A percentile compares a stretch with the other conserved stretches of the same genome.
Evolutionary conservation across 2,888 invertebrate genomes (phyloP).

Genomic region (Buathra laborator): DNA sequence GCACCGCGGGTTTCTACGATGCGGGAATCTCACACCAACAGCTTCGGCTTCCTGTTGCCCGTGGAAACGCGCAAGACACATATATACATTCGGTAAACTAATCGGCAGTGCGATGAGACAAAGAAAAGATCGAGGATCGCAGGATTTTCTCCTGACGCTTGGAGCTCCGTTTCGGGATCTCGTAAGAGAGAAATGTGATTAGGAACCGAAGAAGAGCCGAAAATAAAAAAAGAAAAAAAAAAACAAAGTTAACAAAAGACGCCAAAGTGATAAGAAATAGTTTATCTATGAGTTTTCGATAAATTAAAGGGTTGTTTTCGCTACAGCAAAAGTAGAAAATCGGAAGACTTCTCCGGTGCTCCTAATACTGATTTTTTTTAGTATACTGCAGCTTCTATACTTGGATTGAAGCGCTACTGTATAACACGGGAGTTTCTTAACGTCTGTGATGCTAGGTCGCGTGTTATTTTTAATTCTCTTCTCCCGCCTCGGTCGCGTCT

Average conservation of each 20-base stretch:
- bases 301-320: not conserved
- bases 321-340: not conserved
- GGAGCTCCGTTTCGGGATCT: not conserved
- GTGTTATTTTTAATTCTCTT: conserved; percentile 55
- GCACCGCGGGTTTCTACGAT: conserved; percentile 22
- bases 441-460: conserved; percentile 39
- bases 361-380: not conserved
- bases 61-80: not conserved
- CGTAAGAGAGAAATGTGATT: not conserved
- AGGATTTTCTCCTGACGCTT: not conserved
- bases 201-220: not conserved
- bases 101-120: not conserved
- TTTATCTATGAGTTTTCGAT: not conserved
- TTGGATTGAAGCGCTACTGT: conserved; percentile 38
- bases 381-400: conserved; percentile 7
- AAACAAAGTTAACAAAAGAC: not conserved
- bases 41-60: not conserved
- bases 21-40: conserved; percentile 17
- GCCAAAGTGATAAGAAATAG: not conserved
- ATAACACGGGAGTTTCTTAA: conserved; percentile 54
- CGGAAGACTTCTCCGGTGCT: no score
- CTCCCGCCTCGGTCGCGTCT: conserved; percentile 10
- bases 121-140: conserved; percentile 1
- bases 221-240: not conserved
- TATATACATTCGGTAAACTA: not conserved